Percentiles rank a stretch among this genome's conserved stretches.
Evolutionary conservation across 2,113 vertebrate species (phyloP).

Genomic region (Ciconia stormi): DNA sequence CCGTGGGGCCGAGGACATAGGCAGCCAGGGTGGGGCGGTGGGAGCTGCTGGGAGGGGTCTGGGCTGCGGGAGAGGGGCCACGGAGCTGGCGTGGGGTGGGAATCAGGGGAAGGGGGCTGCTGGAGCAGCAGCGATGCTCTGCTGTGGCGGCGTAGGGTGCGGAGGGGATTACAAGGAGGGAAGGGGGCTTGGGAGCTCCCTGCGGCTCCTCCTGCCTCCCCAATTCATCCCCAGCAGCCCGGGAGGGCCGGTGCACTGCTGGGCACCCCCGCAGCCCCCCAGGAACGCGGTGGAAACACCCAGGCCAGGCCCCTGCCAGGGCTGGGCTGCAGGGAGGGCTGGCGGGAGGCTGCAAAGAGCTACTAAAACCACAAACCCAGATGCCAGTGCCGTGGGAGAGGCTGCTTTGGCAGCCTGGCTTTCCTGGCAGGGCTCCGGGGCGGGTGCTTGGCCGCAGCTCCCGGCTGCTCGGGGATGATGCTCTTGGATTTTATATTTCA

Average conservation of each 20-base stretch:
- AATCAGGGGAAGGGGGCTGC: neutral
- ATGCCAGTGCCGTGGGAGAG: neutral
- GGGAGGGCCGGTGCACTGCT: neutral
- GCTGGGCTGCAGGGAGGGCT: neutral
- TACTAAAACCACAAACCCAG: no score
- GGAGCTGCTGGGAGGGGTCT: neutral
- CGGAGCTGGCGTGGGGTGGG: neutral
- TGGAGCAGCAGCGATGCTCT: neutral
- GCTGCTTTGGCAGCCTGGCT: neutral
- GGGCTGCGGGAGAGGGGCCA: neutral
- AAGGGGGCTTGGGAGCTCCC: neutral
- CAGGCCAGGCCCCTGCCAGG: neutral
- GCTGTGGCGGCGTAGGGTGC: neutral
- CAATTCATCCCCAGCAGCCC: neutral
- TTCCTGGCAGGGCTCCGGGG: neutral
- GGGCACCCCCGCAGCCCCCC: neutral
- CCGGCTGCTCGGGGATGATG: neutral
- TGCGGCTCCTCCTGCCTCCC: neutral
- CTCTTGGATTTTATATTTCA: neutral
- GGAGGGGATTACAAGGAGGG: neutral
- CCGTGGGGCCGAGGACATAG: neutral
- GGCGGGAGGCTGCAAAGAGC: neutral
- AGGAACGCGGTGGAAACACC: rapidly evolving
- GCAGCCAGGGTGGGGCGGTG: neutral
- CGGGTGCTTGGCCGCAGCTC: neutral